Evolutionary conservation across 1,140 invertebrate species (phyloP).

Genomic region (Parasteatoda tepidariorum): DNA sequence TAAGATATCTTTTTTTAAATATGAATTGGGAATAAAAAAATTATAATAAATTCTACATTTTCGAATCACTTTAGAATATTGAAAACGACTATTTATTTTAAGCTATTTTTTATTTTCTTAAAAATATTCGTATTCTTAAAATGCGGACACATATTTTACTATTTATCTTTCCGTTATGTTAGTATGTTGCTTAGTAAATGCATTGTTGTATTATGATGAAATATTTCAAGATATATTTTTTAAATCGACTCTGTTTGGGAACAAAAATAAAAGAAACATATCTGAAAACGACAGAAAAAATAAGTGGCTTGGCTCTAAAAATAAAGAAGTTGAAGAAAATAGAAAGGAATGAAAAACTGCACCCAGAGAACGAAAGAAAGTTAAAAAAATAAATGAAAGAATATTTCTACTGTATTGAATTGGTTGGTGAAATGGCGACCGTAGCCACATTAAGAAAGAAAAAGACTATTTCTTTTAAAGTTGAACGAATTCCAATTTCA

Average conservation of each 20-base stretch:
- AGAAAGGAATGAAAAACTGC: neutral
- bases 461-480: conserved; percentile 48
- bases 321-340: neutral
- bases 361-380: neutral
- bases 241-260: neutral
- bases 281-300: conserved; percentile 25
- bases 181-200: no score
- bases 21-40: no score
- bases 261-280: conserved; percentile 49
- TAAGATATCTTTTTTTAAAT: no score
- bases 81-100: no score
- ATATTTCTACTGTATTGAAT: conserved; percentile 33
- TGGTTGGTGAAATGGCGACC: conserved; percentile 46
- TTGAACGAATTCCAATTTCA: conserved; percentile 60
- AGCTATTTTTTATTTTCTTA: no score
- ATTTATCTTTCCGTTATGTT: no score
- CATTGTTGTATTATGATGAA: no score
- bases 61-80: no score
- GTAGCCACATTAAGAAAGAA: conserved; percentile 56
- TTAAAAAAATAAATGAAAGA: neutral
- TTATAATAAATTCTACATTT: no score
- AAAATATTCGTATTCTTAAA: no score
- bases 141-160: no score
- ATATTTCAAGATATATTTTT: no score
- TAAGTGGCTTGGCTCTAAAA: conserved; percentile 20